Percentiles rank a stretch among this genome's conserved stretches.
Conservation (phyloP, 2,888 invertebrate genomes). For the Microctonus hyperodae region DNA sequence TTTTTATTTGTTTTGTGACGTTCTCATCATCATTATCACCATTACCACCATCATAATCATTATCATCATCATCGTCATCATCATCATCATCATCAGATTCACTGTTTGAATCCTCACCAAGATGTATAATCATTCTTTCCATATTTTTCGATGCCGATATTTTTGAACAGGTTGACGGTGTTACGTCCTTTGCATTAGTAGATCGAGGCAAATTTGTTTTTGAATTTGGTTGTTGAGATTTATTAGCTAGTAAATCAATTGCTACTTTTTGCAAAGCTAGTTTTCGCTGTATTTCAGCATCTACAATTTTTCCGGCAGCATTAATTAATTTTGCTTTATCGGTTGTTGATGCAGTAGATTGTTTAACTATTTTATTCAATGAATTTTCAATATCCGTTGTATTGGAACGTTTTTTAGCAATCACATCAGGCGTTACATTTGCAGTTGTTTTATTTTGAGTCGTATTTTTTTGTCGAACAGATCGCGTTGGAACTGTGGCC, state of each 20-base stretch:
- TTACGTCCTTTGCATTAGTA: constrained; percentile 42
- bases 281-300: constrained; percentile 27
- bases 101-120: constrained; percentile 56
- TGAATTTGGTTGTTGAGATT: background rate
- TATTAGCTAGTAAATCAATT: background rate
- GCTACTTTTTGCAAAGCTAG: background rate
- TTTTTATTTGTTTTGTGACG: background rate
- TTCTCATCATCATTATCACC: too few relatives aligned
- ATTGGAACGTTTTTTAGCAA: constrained; percentile 38
- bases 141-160: constrained; percentile 38
- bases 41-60: too few relatives aligned
- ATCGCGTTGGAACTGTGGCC: constrained; percentile 4
- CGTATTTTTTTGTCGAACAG: background rate
- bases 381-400: constrained; percentile 33
- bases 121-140: constrained; percentile 53
- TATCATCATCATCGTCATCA: too few relatives aligned
- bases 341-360: constrained; percentile 37
- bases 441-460: background rate
- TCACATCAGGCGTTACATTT: background rate
- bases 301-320: constrained; percentile 54
- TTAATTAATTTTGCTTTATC: constrained; percentile 54
- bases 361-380: constrained; percentile 48
- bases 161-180: constrained; percentile 42
- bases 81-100: constrained; percentile 49
- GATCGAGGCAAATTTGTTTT: constrained; percentile 29